Evolutionary conservation across 2,113 vertebrate species (phyloP).

Genomic region (Eulemur rufifrons): DNA sequence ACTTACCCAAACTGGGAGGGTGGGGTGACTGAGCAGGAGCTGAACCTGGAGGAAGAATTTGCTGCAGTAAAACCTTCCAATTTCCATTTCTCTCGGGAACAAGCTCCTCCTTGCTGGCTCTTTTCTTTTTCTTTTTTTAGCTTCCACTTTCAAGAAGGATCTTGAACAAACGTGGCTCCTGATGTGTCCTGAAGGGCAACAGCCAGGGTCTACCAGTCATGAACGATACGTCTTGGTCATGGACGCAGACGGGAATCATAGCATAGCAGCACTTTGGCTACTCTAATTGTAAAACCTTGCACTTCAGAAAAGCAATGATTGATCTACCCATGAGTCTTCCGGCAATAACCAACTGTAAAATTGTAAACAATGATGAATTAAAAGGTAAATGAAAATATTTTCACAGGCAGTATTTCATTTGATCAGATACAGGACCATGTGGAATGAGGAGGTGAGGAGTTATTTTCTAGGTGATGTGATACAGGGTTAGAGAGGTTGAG

Average conservation of each 20-base stretch:
- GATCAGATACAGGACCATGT: background rate
- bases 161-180: background rate
- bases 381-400: background rate
- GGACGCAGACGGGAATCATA: background rate
- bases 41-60: constrained; percentile 56
- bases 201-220: background rate
- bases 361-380: background rate
- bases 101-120: background rate
- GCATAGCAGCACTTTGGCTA: background rate
- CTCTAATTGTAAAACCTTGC: background rate
- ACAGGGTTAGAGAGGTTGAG: background rate
- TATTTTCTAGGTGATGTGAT: background rate
- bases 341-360: background rate
- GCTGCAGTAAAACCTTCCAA: background rate
- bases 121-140: no score
- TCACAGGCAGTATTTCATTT: background rate
- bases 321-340: background rate
- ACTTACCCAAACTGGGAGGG: constrained; percentile 74
- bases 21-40: constrained; percentile 70
- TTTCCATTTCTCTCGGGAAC: background rate
- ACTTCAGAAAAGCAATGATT: constrained; percentile 10
- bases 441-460: background rate
- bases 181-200: background rate
- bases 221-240: background rate
- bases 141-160: background rate